These are phyloP conservation scores for Crotalus tigris DNA, from an alignment of 2,113 vertebrate genomes.

Conservation along the genomic window DNA sequence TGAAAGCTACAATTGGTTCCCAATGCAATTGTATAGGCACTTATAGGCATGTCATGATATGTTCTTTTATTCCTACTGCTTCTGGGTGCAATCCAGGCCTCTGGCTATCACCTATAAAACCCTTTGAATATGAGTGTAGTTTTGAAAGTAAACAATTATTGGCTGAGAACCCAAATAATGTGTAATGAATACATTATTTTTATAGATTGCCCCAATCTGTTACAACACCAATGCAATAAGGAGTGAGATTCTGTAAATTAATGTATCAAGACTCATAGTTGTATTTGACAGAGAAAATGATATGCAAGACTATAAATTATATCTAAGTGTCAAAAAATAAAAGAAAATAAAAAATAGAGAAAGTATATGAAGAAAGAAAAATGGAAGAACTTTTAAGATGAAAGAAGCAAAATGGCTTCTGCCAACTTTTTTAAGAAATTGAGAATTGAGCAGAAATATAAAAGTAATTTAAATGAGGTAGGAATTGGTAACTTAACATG, in stretches of 20 bases:
- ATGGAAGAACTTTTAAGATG: not conserved
- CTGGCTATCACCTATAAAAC: not conserved
- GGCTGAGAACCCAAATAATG: not conserved
- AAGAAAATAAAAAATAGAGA: not conserved
- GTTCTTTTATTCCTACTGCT: not conserved
- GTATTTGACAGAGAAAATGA: not conserved
- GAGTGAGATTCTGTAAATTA: not conserved
- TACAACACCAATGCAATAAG: not conserved
- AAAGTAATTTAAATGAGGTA: too few relatives aligned
- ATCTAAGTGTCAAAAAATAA: not conserved
- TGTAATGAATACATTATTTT: not conserved
- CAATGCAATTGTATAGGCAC: not conserved
- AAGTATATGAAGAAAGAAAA: not conserved
- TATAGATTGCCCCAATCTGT: not conserved
- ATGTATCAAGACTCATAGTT: not conserved
- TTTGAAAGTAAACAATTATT: not conserved
- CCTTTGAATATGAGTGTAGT: not conserved
- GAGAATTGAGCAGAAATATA: too few relatives aligned
- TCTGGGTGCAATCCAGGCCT: not conserved
- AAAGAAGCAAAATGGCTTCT: not conserved
- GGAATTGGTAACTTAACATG: too few relatives aligned
- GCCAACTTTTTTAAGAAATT: not conserved
- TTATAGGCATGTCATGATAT: too few relatives aligned
- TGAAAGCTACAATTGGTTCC: too few relatives aligned
- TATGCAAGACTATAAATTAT: not conserved